Base-by-base conservation (phyloP, 2,797 vertebrate species). In the Gymnoscopelus microlampas region DNA sequence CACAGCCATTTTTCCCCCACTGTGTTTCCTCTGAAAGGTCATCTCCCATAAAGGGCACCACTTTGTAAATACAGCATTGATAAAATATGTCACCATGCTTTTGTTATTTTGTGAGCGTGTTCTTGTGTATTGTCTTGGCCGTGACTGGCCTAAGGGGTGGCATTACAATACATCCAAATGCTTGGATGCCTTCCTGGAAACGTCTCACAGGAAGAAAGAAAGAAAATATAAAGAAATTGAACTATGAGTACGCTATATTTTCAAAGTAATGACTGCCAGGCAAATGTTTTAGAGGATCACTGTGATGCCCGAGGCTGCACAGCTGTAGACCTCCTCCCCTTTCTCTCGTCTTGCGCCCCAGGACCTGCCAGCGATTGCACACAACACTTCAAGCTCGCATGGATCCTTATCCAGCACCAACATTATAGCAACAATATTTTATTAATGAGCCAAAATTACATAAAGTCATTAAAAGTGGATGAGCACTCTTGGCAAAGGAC, bases 381-480 rank as follows among this genome's bases (percentile, higher is more conserved):
- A 85, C 78, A 79, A 80, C 78, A 87, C 86, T 90, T 84, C 85
- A 87, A 88, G 81, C 79, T 24, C 64, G 29, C 74, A 44, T 60
- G 79, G 86, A 82, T 89, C 66, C 77, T 85, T 80, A 88, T 75
- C 76, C 77, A 87, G 83, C 70, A 83, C 83, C 85, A 86, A 88
- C 91, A 91, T 89, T 83, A 87, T 72, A 81, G 78, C 67, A 79
- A 78, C 1, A 8, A 92, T 92, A 88, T 85, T 89, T 92, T 88
- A 93, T 93, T 91, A 87, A 91, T 92, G 79, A 91, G 76, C 63
- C 71, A 63, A 85, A 91, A 93, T 92, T 92, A 92, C 82, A 92
- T 88, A 87, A 89, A 89, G 85, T 92, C 88, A 93, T 94, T 94
- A 91, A 93, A 93, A 90, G 79, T 87, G 76, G 77, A 93, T 91